Evolutionary conservation across 2,113 vertebrate species (phyloP).

Genomic region (Regulus satrapa): DNA sequence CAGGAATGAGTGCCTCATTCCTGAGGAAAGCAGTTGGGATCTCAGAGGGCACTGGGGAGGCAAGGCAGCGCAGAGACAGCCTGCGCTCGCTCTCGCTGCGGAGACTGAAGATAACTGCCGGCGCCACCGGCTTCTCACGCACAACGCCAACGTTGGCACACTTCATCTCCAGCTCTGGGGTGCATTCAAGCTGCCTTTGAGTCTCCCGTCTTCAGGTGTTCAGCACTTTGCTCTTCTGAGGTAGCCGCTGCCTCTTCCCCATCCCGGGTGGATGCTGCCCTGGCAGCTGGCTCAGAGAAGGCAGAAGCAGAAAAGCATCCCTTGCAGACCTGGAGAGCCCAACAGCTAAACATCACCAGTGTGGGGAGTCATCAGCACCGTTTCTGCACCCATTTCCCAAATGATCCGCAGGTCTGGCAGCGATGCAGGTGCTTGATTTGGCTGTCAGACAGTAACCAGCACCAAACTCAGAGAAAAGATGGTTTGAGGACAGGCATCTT

Average conservation of each 20-base stretch:
- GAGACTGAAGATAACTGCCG: neutral
- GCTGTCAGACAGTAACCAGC: neutral
- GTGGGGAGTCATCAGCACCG: fast-evolving
- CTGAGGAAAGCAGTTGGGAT: neutral
- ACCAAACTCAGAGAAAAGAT: neutral
- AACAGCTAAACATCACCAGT: neutral
- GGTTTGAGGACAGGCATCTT: neutral
- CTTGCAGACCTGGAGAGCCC: neutral
- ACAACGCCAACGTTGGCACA: neutral
- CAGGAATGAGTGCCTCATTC: neutral
- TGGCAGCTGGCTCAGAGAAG: neutral
- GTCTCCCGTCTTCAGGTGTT: neutral
- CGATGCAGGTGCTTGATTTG: fast-evolving
- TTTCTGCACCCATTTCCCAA: neutral
- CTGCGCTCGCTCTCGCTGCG: fast-evolving
- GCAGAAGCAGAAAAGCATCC: neutral
- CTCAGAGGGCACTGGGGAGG: neutral
- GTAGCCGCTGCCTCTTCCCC: neutral
- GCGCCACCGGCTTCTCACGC: neutral
- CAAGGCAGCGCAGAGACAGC: neutral
- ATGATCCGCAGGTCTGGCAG: neutral
- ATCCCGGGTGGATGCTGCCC: fast-evolving
- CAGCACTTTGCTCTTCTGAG: neutral
- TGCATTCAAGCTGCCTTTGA: neutral
- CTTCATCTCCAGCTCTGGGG: neutral